Percentiles rank a stretch among this genome's conserved stretches.
phyloP scores from a whole-genome alignment of 2,888 invertebrate genomes.

The Allacma fusca region DNA sequence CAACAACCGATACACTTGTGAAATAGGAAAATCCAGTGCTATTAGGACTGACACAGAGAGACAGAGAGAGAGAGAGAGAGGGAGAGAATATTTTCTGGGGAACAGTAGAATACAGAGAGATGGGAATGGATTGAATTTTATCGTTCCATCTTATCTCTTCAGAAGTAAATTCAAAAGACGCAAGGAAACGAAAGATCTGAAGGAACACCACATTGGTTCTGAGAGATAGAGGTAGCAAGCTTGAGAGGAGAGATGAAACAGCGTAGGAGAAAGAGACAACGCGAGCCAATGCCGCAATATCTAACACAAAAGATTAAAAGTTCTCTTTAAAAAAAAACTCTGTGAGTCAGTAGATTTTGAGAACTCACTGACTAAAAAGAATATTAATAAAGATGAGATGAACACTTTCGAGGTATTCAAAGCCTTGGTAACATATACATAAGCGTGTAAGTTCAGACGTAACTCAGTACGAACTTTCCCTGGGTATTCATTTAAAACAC shows the following conservation, averaged over 20 bases:
- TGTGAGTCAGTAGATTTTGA: not conserved
- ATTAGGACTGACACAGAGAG: no score
- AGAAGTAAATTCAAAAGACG: not conserved
- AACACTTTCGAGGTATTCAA: not conserved
- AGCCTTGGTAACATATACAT: not conserved
- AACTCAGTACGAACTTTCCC: not conserved
- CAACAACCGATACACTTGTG: no score
- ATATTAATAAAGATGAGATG: not conserved
- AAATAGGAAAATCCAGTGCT: no score
- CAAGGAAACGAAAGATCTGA: not conserved
- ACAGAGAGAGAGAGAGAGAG: no score
- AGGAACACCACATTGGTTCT: no score
- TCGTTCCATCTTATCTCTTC: not conserved
- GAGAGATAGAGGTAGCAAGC: no score
- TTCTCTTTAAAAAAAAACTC: not conserved
- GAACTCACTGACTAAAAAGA: not conserved
- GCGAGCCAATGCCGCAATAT: slow-evolving; percentile 2
- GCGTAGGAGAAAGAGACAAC: slow-evolving; percentile 4
- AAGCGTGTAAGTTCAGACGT: no score
- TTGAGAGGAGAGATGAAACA: not conserved
- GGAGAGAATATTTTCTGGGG: no score
- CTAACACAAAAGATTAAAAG: not conserved
- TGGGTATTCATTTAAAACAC: not conserved
- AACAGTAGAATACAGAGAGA: no score
- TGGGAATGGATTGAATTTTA: no score